A percentile compares a stretch with the other conserved stretches of the same genome.
Conservation (phyloP, 2,888 invertebrate species). For the Ernsta delagoae region DNA sequence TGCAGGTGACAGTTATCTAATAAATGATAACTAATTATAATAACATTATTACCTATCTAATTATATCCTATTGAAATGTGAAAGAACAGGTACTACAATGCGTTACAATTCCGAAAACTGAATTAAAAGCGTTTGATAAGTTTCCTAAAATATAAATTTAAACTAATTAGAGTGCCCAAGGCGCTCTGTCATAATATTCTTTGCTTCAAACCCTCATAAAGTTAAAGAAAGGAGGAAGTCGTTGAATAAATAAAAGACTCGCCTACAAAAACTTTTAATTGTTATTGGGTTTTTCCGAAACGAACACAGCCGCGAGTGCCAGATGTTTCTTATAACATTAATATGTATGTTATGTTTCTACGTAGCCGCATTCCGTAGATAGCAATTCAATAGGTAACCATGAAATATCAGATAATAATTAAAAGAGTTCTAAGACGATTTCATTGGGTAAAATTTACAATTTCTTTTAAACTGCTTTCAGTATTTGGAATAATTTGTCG, state of each 20-base stretch:
- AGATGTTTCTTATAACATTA: neutral
- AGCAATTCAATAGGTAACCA: neutral
- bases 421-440: no score
- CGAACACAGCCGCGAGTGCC: conserved; percentile 9
- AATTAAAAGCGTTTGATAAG: neutral
- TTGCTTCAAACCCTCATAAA: conserved; percentile 1
- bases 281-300: conserved; percentile 20
- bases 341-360: neutral
- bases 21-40: no score
- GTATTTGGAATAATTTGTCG: no score
- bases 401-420: neutral
- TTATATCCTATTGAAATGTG: no score
- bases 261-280: conserved; percentile 20
- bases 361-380: neutral
- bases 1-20: no score
- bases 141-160: conserved; percentile 14
- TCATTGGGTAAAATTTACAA: no score
- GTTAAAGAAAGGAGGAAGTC: conserved; percentile 19
- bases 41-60: no score
- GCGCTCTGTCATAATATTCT: neutral
- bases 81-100: no score
- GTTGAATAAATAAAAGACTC: conserved; percentile 24
- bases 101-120: no score
- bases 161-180: conserved; percentile 16
- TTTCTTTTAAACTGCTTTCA: no score